Evolutionary conservation across 2,113 vertebrate species (phyloP).

Genomic region (Entomyzon cyanotis): DNA sequence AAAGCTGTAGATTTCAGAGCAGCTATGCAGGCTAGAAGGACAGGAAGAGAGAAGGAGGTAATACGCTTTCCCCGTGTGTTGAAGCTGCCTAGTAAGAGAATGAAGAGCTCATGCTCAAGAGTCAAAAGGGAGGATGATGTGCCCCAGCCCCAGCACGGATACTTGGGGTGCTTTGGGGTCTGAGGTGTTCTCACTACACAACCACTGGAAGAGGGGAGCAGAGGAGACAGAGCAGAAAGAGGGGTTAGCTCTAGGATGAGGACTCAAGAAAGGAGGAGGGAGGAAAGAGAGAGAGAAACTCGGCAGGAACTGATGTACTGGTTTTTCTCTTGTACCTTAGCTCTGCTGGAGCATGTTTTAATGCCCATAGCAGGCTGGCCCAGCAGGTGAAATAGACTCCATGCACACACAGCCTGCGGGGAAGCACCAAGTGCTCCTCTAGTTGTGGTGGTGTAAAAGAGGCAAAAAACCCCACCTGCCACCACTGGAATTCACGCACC

Average conservation of each 20-base stretch:
- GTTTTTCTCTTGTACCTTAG: neutral
- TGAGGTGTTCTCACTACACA: neutral
- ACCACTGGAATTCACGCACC: neutral
- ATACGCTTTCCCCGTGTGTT: fast-evolving
- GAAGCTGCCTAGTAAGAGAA: neutral
- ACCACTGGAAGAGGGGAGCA: neutral
- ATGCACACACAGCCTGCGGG: neutral
- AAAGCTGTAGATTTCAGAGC: neutral
- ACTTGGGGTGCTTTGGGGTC: neutral
- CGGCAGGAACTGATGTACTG: fast-evolving
- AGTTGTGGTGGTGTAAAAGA: neutral
- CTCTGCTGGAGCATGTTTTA: neutral
- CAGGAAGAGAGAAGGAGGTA: neutral
- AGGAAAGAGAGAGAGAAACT: neutral
- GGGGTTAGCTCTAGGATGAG: neutral
- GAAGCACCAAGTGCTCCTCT: neutral
- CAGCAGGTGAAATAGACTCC: neutral
- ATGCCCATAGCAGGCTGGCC: neutral
- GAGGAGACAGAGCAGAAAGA: neutral
- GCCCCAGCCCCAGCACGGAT: fast-evolving
- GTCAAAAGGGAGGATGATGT: neutral
- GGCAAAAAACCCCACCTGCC: fast-evolving
- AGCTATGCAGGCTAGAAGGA: neutral
- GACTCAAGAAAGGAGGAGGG: neutral
- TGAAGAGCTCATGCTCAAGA: neutral